Evolutionary conservation across 2,888 invertebrate genomes (phyloP).

Genomic region (Apamea sordens): DNA sequence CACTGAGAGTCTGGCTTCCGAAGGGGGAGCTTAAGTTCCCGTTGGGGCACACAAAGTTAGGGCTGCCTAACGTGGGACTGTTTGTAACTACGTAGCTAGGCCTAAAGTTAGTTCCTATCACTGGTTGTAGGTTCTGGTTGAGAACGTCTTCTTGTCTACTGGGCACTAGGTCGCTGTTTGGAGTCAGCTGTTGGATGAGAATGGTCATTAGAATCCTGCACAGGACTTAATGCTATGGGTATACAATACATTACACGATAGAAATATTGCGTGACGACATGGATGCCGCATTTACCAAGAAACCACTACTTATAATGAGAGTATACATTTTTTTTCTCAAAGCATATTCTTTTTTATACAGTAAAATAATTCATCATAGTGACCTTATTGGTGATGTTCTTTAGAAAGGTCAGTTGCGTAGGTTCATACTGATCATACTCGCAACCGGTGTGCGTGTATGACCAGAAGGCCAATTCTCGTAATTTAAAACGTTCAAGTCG

Average conservation of each 20-base stretch:
- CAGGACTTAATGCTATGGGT: not conserved
- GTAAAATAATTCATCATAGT: not conserved
- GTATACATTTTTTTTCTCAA: not conserved
- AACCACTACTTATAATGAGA: not conserved
- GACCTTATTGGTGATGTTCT: not conserved
- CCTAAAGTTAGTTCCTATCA: constrained; percentile 81
- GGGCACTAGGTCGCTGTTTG: constrained; percentile 79
- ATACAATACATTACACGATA: not conserved
- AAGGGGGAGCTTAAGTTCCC: constrained; percentile 85
- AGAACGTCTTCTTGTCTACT: constrained; percentile 84
- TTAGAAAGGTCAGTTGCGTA: not conserved
- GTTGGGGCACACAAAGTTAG: constrained; percentile 88
- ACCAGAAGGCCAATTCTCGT: too few relatives aligned
- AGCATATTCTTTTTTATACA: too few relatives aligned
- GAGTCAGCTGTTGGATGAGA: constrained; percentile 77
- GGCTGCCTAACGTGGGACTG: constrained; percentile 88
- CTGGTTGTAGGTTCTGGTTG: constrained; percentile 84
- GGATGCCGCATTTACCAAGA: not conserved
- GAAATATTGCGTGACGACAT: not conserved
- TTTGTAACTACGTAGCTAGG: constrained; percentile 84
- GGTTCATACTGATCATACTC: too few relatives aligned
- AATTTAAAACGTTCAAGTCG: too few relatives aligned
- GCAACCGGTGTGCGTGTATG: too few relatives aligned
- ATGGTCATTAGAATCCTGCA: not conserved
- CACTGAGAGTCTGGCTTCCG: constrained; percentile 85